Conservation (phyloP, 2,113 vertebrate species). For the Sapajus apella region DNA sequence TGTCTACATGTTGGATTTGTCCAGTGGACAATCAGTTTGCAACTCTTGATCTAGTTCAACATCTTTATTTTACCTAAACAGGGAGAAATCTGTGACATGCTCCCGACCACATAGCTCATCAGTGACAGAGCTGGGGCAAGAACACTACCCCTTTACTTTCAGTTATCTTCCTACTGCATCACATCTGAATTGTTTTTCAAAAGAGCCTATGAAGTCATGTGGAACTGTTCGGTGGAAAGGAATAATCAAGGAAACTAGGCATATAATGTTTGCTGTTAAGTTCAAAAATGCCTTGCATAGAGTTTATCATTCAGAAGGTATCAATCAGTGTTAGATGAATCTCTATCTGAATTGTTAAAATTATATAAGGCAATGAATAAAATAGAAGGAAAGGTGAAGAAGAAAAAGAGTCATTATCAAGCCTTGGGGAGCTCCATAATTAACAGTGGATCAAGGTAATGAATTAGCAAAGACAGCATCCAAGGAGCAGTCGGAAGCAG, state of each 20-base stretch:
- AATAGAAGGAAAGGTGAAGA: constrained; percentile 1
- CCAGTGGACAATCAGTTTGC: not conserved
- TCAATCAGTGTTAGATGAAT: not conserved
- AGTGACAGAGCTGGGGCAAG: not conserved
- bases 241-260: not conserved
- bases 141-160: not conserved
- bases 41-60: not conserved
- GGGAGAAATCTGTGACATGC: not conserved
- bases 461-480: constrained; percentile 46
- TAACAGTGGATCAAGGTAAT: constrained; percentile 54
- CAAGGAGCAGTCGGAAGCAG: constrained; percentile 32
- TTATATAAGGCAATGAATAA: constrained; percentile 27
- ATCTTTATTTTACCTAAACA: not conserved
- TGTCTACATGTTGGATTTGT: not conserved
- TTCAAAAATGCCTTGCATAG: not conserved
- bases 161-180: not conserved
- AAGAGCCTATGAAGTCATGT: not conserved
- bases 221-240: not conserved
- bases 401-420: constrained; percentile 23
- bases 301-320: not conserved
- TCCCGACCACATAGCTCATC: not conserved
- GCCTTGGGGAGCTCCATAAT: constrained; percentile 43
- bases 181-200: not conserved
- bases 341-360: not conserved
- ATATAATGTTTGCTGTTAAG: not conserved